phyloP scores from a whole-genome alignment of 2,888 invertebrate species.

The Pogonocherus hispidulus region DNA sequence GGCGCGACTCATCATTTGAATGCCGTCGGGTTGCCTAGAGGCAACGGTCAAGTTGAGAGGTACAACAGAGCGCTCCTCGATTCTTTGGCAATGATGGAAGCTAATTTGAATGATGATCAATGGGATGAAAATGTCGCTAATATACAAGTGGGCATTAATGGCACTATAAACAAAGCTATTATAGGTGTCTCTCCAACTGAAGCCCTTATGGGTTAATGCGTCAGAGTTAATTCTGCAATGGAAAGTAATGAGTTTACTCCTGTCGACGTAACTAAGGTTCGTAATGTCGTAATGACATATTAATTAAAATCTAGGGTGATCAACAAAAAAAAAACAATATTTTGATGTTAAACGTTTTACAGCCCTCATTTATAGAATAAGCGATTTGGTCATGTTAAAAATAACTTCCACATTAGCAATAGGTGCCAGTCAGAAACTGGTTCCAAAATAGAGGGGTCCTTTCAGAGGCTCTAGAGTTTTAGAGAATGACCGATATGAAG shows the following conservation, averaged over 20 bases:
- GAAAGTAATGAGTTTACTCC: neutral
- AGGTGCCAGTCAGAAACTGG: constrained; percentile 39
- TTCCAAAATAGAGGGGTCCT: constrained; percentile 42
- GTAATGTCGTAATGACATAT: neutral
- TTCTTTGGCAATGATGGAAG: constrained; percentile 46
- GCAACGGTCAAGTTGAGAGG: constrained; percentile 60
- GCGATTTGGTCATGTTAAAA: constrained; percentile 36
- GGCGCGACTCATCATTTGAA: constrained; percentile 34
- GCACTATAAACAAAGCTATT: constrained; percentile 31
- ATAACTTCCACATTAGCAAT: constrained; percentile 28
- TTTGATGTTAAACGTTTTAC: neutral
- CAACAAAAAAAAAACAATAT: neutral
- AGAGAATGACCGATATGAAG: constrained; percentile 33
- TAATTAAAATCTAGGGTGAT: neutral
- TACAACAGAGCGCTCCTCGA: constrained; percentile 37
- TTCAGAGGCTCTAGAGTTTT: constrained; percentile 28
- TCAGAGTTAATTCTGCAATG: neutral
- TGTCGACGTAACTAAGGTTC: neutral
- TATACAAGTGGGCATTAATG: constrained; percentile 42
- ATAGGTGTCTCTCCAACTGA: constrained; percentile 35
- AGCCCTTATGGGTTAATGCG: constrained; percentile 31
- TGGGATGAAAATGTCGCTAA: constrained; percentile 50
- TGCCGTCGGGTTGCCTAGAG: constrained; percentile 46
- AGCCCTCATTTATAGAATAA: constrained; percentile 20
- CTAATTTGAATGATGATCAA: constrained; percentile 40